These are phyloP conservation scores for Dicaeum eximium DNA, from an alignment of 2,113 vertebrate genomes.

Conservation along the genomic window DNA sequence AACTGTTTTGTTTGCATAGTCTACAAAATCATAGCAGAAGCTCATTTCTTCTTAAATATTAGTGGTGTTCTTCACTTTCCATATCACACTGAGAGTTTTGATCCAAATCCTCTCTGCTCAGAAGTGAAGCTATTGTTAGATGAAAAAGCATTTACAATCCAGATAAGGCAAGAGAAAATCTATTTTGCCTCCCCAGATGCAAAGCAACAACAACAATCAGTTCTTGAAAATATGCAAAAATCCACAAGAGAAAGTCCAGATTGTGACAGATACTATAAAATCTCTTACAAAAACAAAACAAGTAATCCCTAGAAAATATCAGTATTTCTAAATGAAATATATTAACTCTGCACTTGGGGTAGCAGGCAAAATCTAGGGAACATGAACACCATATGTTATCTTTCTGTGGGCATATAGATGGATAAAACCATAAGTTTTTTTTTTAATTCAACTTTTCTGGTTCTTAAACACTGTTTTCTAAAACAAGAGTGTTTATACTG, in stretches of 20 bases:
- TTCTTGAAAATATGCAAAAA: background rate
- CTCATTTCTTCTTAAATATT: background rate
- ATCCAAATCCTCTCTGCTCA: background rate
- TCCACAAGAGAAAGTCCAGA: background rate
- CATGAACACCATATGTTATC: constrained; percentile 49
- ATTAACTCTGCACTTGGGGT: background rate
- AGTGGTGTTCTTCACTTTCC: background rate
- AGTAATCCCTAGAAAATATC: background rate
- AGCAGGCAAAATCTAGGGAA: constrained; percentile 8
- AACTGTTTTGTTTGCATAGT: background rate
- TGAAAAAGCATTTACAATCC: background rate
- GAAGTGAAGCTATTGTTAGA: background rate
- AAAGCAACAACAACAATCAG: background rate
- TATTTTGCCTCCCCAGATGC: background rate
- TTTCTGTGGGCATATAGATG: constrained; percentile 3
- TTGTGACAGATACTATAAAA: background rate
- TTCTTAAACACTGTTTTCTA: constrained; percentile 3
- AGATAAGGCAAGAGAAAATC: background rate
- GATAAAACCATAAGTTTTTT: background rate
- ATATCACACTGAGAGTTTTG: background rate
- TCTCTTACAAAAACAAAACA: background rate
- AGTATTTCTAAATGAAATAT: background rate
- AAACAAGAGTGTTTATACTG: constrained; percentile 15
- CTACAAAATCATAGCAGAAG: background rate
- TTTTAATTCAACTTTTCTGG: background rate